Evolutionary conservation across 2,113 vertebrate species (phyloP).

Genomic region (Pteronura brasiliensis): DNA sequence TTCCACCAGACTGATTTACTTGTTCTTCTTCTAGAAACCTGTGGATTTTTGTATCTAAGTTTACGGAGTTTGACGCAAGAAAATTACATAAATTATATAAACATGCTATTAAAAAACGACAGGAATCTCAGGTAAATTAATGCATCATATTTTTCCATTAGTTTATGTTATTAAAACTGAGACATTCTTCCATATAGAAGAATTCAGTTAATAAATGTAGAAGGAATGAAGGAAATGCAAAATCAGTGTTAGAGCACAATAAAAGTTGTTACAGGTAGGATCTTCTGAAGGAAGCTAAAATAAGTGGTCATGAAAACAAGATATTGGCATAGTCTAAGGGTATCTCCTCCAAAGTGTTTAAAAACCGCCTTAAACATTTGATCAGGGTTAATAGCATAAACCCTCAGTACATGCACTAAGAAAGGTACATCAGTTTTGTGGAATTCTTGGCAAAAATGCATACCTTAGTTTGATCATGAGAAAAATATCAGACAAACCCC

Average conservation of each 20-base stretch:
- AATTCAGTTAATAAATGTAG: neutral
- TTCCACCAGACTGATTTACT: neutral
- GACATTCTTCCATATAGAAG: neutral
- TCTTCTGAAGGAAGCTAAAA: neutral
- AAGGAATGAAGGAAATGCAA: neutral
- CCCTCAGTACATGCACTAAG: neutral
- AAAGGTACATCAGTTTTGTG: neutral
- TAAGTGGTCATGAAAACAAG: neutral
- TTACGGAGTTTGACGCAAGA: constrained; percentile 98
- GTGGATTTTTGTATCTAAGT: constrained; percentile 99
- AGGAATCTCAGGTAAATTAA: constrained; percentile 92
- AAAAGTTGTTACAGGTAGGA: neutral
- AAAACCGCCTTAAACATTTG: neutral
- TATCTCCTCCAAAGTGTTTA: neutral
- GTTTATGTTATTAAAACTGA: constrained; percentile 17
- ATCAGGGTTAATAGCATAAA: neutral
- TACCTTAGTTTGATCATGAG: neutral
- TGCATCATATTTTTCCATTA: constrained; percentile 24
- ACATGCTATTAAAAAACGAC: constrained; percentile 98
- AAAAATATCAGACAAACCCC: neutral
- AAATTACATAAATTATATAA: constrained; percentile 98
- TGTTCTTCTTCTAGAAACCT: constrained; percentile 88
- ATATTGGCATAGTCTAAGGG: neutral
- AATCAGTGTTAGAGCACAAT: neutral
- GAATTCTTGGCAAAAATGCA: neutral